Evolutionary conservation across 2,113 vertebrate genomes (phyloP), one percentile per base, ranked within the genome.

Genomic region (Odocoileus hemionus): DNA sequence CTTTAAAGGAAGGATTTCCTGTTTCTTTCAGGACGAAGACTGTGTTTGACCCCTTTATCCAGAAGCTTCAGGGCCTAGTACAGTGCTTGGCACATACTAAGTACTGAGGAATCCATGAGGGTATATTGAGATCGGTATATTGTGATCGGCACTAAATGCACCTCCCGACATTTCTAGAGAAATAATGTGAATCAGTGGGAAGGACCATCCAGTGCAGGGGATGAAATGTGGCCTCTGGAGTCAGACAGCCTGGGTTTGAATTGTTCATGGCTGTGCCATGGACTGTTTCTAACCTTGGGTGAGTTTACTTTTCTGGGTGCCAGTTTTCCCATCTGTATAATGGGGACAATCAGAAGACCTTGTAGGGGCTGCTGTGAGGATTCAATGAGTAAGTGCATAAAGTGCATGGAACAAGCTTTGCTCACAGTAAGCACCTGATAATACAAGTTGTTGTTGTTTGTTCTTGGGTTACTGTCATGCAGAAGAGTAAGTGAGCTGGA

Each of bases 241-340:
- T 43, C 26, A 30, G 79, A 64, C 21, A 43, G 45, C 84, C 50
- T 67, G 55, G 70, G 47, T 60, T 15, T 86, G 57, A 50, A 6
- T 57, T 0, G 0, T 9, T 57, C 0, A 0, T 25, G 23, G 28
- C 55, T 82, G 45, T 45, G 28, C 47, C 1, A 0, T 39, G 12
- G 33, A 58, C 50, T 36, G 11, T 52, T 30, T 2, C 60, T 45
- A 55, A 85, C 30, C 58, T 61, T 23, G 74, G 17, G 39, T 76
- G 64, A 54, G 54, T 80, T 86, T 50, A 28, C 45, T 94, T 86
- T 45, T 64, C 90, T 76, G 58, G 43, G 57, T n/a, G 3, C 28
- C 52, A 21, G 61, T 60, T 60, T 88, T n/a, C 47, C 58, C 23
- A 7, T 64, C 83, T 82, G 36, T 88, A 80, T 25, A 15, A 5